Evolutionary conservation across 2,113 vertebrate genomes (phyloP), one percentile per base, ranked within the genome.

Genomic region (Lophotis ruficrista): DNA sequence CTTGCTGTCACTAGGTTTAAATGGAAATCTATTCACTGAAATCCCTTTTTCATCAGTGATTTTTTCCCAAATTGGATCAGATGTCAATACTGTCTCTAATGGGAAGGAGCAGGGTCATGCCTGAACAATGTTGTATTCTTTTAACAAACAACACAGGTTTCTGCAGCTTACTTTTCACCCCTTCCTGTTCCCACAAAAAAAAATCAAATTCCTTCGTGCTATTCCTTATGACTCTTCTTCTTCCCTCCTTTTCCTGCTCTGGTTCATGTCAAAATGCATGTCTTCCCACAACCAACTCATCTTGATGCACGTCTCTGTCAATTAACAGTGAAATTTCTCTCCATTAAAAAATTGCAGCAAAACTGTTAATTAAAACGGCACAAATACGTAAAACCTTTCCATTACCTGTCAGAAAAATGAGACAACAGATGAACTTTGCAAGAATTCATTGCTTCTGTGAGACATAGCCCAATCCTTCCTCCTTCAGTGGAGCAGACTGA

Each of bases 1-100:
- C 69, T 84, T 70, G 48, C 66, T 86, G 66, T 92, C 88, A 77
- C n/a, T 54, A 86, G 33, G 24, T 70, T 94, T 90, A 72, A 94
- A 94, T 65, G 33, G 51, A 90, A 95, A 81, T 54, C 69, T 77
- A 9, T 77, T 77, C 37, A 60, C 47, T 38, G 20, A 89, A 95
- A 90, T 86, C 19, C n/a, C 54, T 37, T 89, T 94, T 75, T 91
- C 75, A 70, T 77, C 37, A 56, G 66, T 7, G 4, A 6, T 77
- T 92, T 95, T 81, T 58, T 37, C 43, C 71, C 54, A 70, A 20
- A 57, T 82, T 0, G 2, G 47, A 82, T 70, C 68, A 90, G 58
- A 47, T 94, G 38, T 94, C 92, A 94, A 56, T 85, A 70, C 16
- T 58, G 18, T 62, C 43, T 92, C 65, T 83, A 86, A 38, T 50